Evolutionary conservation across 2,113 vertebrate genomes (phyloP), one percentile per base, ranked within the genome.

Genomic region (Trogon melanurus): DNA sequence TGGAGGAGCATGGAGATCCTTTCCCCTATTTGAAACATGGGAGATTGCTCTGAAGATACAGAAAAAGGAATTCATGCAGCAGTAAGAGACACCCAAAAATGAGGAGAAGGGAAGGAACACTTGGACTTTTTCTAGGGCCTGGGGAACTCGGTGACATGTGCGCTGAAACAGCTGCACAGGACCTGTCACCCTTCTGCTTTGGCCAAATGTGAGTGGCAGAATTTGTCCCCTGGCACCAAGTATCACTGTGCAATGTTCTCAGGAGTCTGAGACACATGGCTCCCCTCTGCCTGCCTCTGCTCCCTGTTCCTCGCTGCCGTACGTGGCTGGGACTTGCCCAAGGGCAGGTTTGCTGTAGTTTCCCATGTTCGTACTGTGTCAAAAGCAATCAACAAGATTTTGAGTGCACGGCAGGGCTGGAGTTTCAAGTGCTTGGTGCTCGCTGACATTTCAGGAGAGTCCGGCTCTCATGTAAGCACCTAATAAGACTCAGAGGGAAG

Each of bases 401-500:
- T 29, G 74, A 80, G 50, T 34, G 58, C 74, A 62, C 38, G 0
- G 2, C 53, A 69, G 88, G 83, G 86, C 86, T 83, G 79, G 66
- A 27, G 51, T 85, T 93, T 79, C 38, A 83, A 85, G 66, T 4
- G 4, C 9, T 69, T 92, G 58, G 71, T 95, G 85, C 71, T 88
- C 60, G 32, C 58, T 94, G 93, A 94, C 89, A 86, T 91, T 92
- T 92, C 58, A 57, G 93, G 47, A 78, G 53, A 38, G 45, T 30
- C 41, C 12, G 5, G 34, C 38, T 88, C 51, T 93, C 34, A 4
- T 51, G 14, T 36, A 65, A 86, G 50, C 48, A 79, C 60, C 80
- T 94, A 75, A 85, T 56, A 88, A 90, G 48, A 57, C 91, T 96
- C 74, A 56, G 79, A 93, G 48, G 79, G 57, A 91, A 85, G 83